Base-by-base conservation (phyloP, 2,113 vertebrate genomes). In the Pica pica region DNA sequence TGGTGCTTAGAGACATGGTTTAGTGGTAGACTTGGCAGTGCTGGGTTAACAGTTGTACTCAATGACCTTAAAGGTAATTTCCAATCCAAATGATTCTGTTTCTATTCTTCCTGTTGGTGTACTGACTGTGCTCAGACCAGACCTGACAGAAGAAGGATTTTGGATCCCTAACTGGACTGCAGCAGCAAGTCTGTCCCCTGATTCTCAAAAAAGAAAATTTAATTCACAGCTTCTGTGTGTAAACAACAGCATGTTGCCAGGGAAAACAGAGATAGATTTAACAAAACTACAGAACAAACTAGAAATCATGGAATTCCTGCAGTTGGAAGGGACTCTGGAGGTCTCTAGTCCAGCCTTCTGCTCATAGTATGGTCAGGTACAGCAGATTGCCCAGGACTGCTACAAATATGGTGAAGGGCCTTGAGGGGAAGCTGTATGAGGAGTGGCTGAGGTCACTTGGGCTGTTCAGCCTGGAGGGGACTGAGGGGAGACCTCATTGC, bases 401-500 rank as follows among this genome's bases (percentile, higher is more conserved):
- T 33, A 33, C 10, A 9, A 59, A 52, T 44, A 39, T 2, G 27
- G 35, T 3, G 42, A 65, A 65, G 10, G 61, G 9, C 28, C 18
- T 39, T 53, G 30, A 30, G n/a, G 23, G 6, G 30, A 63, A 70
- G n/a, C 28, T 0, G 2, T 6, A 0, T 13, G 41, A 63, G 47
- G 19, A 41, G 7, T 0, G 0, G 16, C 30, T 55, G 74, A 63
- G n/a, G 33, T 2, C 44, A 7, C 55, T 77, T 27, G 39, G 10
- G 2, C 30, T n/a, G n/a, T 21, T 47, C 56, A 70, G 41, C 16
- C 74, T 41, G 56, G 41, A 59, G n/a, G 41, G 55, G 65, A 30
- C 28, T 30, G 74, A 87, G 33, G 15, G 28, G 19, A n/a, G n/a
- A 46, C 5, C 28, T 53, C 55, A 53, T 1, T 61, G 74, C 39